Base-by-base conservation (phyloP, 1,140 invertebrate species). In the Caenorhabditis tropicalis region DNA sequence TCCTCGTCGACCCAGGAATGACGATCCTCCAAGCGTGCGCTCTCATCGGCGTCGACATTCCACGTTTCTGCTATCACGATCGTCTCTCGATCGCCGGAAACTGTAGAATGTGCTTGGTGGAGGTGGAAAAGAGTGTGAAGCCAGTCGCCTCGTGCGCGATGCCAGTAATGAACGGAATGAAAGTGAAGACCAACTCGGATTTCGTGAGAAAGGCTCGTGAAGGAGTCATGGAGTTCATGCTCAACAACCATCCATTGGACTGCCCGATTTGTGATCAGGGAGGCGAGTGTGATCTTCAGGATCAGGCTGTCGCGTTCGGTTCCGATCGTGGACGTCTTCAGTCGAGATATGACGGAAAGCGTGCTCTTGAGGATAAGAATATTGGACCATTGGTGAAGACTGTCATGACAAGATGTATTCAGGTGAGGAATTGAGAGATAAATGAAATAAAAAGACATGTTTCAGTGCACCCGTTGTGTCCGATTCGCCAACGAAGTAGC, bases 201-300 rank as follows among this genome's bases (percentile, higher is more conserved):
- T 93, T 98, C 91, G 97, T 97, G 0, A 94, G 94, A 65, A 96
- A 96, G 92, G 98, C 98, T 10, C 94, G 98, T 51, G 93, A 93
- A 92, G 98, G 97, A 88, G 98, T 99, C 4, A 99, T 99, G 98
- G 98, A 99, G 92, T 99, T 99, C 91, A 92, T 99, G 39, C 92
- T 99, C 15, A 95, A 99, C 33, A 99, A 99, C 91, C 98, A 99
- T 93, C 98, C 98, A 0, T 92, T 99, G 24, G 98, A 99, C 93
- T 99, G 98, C 92, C 98, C 98, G 10, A 99, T 99, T 92, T 99
- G 98, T 93, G 98, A 99, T 92, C 98, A 93, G 92, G 98, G 97
- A 82, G 98, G 98, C n/a, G 98, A 99, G 93, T 99, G 97, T 92
- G 97, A 99, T 92, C 93, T 99, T 21, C 93, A 94, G 88, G 92